Evolutionary conservation across 2,888 invertebrate genomes (phyloP), one percentile per base, ranked within the genome.

Genomic region (Watsonalla cultraria): DNA sequence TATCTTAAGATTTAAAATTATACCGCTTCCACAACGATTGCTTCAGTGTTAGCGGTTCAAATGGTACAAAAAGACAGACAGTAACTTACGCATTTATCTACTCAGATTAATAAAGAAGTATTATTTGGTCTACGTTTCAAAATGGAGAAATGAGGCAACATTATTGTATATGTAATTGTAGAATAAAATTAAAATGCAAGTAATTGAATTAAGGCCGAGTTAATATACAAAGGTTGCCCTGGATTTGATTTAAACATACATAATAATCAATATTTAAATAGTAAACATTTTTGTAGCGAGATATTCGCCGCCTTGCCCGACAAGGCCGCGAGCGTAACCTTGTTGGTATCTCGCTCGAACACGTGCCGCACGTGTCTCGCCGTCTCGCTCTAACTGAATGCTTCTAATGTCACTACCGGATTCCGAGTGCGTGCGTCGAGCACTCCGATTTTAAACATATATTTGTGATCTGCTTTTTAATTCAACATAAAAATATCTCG

Each of bases 311-410:
- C 59, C 70, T 74, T 68, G 74, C 72, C 71, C 69, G 68, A 64
- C 53, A 57, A 74, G 88, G 78, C 89, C 88, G 72, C 89, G 88
- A 81, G 70, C 66, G 68, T 82, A 88, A 84, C 89, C 88, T 89
- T 86, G 89, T 74, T 78, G 61, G 64, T 57, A 59, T 84, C 86
- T 72, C 80, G 71, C 71, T 86, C 80, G 53, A 65, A 59, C 81
- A 42, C 60, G 58, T n/a, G 52, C 34, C 45, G 48, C 46, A n/a
- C 13, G 24, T 13, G 24, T 57, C 51, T 66, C 54, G 62, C 61
- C 59, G 60, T 86, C 86, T 70, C 79, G 66, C 60, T 86, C 76
- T 66, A 58, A 65, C 62, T 62, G 66, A 63, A 69, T 68, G 72
- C 65, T 58, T 62, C 68, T 59, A 61, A 59, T 68, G 66, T 73